Evolutionary conservation across 2,888 invertebrate genomes (phyloP), one percentile per base, ranked within the genome.

Genomic region (Dorcus hopei): DNA sequence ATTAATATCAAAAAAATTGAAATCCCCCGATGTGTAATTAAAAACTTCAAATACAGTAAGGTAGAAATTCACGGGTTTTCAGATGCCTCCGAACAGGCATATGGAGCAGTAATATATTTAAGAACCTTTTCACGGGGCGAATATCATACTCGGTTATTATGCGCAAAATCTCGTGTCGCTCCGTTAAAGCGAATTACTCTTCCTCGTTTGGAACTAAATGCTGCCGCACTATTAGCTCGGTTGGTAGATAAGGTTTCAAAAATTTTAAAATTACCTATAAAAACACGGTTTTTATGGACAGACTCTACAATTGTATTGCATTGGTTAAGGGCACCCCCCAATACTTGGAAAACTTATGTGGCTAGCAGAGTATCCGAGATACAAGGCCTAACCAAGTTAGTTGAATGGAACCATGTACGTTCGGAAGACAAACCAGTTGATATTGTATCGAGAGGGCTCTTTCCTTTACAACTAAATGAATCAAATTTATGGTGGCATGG

Each of bases 201-300:
- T 23, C 45, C 45, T 23, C 23, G 53, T 45, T 45, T 53, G 26
- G 33, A 53, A 45, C 38, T 54, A 48, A 39, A 40, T 23, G 38
- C 6, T 11, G 26, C 14, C 48, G 48, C 23, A 16, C n/a, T 53
- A n/a, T 16, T 53, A 23, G 47, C 47, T 38, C 43, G 47, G 45
- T 53, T 53, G 16, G 19, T 45, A 9, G 33, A 47, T 2, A 53
- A 45, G 47, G 33, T 53, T 8, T 33, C 16, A 47, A 14, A 3
- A n/a, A 38, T 48, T 14, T n/a, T 26, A 14, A 33, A 38, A 9
- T 14, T 45, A 6, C 14, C 9, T 5, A 4, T 47, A n/a, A 6
- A 47, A 11, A 47, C n/a, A 9, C 5, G 23, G 16, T 11, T 5
- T 67, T 69, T 58, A 26, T 51, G 39, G 61, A 61, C 38, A 23